phyloP scores from a whole-genome alignment of 2,113 vertebrate species.

The Phylloscopus whistleri region DNA sequence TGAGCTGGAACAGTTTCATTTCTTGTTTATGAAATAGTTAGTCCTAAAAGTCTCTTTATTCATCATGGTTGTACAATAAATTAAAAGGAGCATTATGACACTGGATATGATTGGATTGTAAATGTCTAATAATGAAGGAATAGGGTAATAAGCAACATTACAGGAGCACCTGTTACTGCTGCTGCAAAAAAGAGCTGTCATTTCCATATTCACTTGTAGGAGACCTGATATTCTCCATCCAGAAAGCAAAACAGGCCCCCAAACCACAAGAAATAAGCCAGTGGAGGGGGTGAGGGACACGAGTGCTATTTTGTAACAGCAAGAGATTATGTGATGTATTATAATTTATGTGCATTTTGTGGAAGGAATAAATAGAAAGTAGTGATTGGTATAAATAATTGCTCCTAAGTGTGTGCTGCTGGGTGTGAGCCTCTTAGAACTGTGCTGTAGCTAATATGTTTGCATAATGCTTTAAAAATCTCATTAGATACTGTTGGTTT shows the following conservation, averaged over 20 bases:
- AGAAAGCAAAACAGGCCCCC: not conserved
- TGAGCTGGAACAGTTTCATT: constrained; percentile 64
- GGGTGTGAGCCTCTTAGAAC: not conserved
- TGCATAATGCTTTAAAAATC: constrained; percentile 18
- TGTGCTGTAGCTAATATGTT: not conserved
- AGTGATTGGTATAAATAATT: constrained; percentile 26
- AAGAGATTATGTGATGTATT: not conserved
- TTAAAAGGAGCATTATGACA: constrained; percentile 59
- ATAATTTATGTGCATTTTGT: constrained; percentile 12
- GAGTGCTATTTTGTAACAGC: not conserved
- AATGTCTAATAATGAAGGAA: constrained; percentile 70
- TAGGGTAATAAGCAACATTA: constrained; percentile 50
- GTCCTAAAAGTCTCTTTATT: constrained; percentile 70
- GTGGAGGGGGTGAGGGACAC: not conserved
- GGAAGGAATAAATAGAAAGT: constrained; percentile 22
- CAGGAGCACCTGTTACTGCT: constrained; percentile 62
- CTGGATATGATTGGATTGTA: constrained; percentile 50
- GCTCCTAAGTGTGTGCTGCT: not conserved
- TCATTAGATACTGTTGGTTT: constrained; percentile 18
- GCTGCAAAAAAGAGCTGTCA: not conserved
- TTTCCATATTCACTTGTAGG: not conserved
- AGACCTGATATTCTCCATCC: not conserved
- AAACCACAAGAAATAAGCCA: not conserved
- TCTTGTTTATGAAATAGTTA: constrained; percentile 65
- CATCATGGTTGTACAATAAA: constrained; percentile 60